A percentile compares a stretch with the other conserved stretches of the same genome.
phyloP scores from a whole-genome alignment of 2,113 vertebrate genomes.

The Psilopsiagon aymara region DNA sequence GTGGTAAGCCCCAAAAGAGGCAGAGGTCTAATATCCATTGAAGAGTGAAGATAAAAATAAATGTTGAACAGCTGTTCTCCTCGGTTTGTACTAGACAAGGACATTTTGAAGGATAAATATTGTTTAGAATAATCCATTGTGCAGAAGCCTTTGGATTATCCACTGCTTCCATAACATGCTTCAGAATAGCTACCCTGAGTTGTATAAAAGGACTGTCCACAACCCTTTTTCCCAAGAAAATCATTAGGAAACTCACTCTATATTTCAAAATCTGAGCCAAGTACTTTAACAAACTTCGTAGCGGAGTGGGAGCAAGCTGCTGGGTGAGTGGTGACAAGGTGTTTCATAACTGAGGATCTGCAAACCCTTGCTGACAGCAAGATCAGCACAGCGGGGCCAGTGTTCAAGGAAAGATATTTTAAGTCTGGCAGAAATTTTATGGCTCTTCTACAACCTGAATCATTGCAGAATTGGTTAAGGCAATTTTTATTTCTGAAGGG shows the following conservation, averaged over 20 bases:
- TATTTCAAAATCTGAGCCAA: slow-evolving; percentile 15
- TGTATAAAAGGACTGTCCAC: not conserved
- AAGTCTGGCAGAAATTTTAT: slow-evolving; percentile 30
- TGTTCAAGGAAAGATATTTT: slow-evolving; percentile 52
- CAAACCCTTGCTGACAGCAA: slow-evolving; percentile 42
- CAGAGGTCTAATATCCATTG: slow-evolving; percentile 25
- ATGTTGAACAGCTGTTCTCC: slow-evolving; percentile 47
- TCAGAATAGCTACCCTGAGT: not conserved
- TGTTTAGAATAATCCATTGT: not conserved
- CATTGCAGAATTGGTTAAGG: not conserved
- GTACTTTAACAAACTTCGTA: not conserved
- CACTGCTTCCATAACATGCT: not conserved
- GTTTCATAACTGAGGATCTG: slow-evolving; percentile 52
- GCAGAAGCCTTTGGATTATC: not conserved
- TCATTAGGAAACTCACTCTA: not conserved
- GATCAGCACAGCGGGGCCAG: slow-evolving; percentile 41
- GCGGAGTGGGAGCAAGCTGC: not conserved
- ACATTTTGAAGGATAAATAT: slow-evolving; percentile 31
- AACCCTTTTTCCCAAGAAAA: not conserved
- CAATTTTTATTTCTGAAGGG: slow-evolving; percentile 59
- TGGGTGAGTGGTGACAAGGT: slow-evolving; percentile 41
- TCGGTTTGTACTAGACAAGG: slow-evolving; percentile 27
- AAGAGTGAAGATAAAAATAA: slow-evolving; percentile 52
- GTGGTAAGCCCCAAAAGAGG: not conserved
- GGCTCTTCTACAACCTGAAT: slow-evolving; percentile 1